Evolutionary conservation across 1,140 invertebrate genomes (phyloP), one percentile per base, ranked within the genome.

Genomic region (Sitophilus oryzae): DNA sequence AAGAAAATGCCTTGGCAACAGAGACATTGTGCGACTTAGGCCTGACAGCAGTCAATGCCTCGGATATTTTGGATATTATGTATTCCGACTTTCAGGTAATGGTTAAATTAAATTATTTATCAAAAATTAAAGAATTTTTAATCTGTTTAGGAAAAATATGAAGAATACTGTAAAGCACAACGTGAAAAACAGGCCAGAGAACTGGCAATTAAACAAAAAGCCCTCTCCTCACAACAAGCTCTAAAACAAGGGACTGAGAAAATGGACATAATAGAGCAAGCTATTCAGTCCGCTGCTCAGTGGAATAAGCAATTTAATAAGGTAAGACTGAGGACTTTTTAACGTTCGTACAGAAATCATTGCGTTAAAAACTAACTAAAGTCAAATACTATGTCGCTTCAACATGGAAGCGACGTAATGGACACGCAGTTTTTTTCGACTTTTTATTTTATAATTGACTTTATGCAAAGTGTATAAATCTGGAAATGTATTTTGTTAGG

Each of bases 21-120:
- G 93, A 96, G 74, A 84, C 86, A 16, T 88, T 96, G 74, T 95
- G 91, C 76, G 91, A 96, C 74, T 77, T 95, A 83, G 92, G 93
- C 65, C 78, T 98, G 52, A 96, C 93, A 11, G 93, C 93, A 3
- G 80, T 98, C 3, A 84, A 84, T 59, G 91, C 89, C 62, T 86
- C 89, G 21, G 93, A 97, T 72, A 90, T 97, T 18, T 73, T 95
- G 58, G 94, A 97, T 66, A 85, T 98, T 23, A 95, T 97, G 91
- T 87, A 86, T 58, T 84, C 86, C 43, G 94, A 97, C 73, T 97
- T 95, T 74, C 92, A 90, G 30, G 50, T 52, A 45, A 19, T 30
- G 25, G 5, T 30, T 30, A 30, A 6, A 11, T 11, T 30, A 30
- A 30, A 30, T 30, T n/a, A n/a, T n/a, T n/a, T n/a, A n/a, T n/a